A percentile compares a stretch with the other conserved stretches of the same genome.
Conservation (phyloP, 2,888 invertebrate species). For the Andrena bucephala region DNA sequence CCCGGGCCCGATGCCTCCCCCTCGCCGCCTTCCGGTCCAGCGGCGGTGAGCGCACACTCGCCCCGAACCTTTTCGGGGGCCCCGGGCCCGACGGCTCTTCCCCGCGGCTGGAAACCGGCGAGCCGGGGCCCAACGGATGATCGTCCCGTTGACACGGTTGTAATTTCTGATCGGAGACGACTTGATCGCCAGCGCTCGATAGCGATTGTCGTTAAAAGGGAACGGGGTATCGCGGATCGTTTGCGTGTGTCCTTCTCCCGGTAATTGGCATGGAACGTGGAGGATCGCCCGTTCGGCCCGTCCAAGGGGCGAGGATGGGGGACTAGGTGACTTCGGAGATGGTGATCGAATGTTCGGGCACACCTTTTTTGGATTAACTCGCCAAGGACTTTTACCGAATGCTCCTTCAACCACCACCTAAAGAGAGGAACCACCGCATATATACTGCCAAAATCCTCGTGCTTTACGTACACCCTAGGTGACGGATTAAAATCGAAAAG, state of each 20-base stretch:
- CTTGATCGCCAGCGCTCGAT: constrained; percentile 4
- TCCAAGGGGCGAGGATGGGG: not conserved
- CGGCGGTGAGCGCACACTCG: not conserved
- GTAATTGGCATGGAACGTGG: constrained; percentile 26
- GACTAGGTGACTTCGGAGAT: constrained; percentile 1
- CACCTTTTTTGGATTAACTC: too few species aligned
- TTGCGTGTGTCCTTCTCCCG: not conserved
- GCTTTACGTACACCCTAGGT: too few species aligned
- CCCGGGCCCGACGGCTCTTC: constrained; percentile 1
- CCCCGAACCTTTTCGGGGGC: constrained; percentile 22
- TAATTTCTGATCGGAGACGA: constrained; percentile 14
- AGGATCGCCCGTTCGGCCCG: not conserved
- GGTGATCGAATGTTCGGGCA: too few species aligned
- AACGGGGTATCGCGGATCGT: not conserved
- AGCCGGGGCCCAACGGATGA: constrained; percentile 12
- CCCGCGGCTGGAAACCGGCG: constrained; percentile 31
- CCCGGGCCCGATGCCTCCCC: not conserved
- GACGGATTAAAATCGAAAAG: too few species aligned
- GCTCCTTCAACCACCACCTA: too few species aligned
- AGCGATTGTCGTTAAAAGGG: constrained; percentile 13
- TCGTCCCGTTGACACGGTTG: constrained; percentile 38
- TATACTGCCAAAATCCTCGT: too few species aligned
- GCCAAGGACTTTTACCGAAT: too few species aligned
- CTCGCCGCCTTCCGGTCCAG: constrained; percentile 46
- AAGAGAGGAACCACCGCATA: too few species aligned